Conservation (phyloP, 2,113 vertebrate species). For the Phalacrocorax aristotelis region DNA sequence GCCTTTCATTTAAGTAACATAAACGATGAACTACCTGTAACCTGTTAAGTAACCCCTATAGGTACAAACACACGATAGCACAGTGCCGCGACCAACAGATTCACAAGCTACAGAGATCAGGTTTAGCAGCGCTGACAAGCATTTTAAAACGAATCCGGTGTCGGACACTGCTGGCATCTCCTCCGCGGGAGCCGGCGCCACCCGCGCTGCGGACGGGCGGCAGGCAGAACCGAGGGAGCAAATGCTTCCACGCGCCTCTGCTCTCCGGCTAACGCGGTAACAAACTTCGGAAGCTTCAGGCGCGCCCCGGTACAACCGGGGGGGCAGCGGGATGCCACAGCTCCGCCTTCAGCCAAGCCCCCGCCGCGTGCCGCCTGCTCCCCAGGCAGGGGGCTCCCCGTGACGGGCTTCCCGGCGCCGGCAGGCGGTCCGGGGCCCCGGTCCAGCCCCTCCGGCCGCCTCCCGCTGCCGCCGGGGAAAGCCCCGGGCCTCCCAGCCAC, state of each 20-base stretch:
- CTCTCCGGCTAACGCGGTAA: background rate
- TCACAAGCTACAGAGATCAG: fast-evolving
- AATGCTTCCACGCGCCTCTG: background rate
- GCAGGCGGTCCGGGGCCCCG: background rate
- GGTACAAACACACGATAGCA: background rate
- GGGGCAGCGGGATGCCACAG: background rate
- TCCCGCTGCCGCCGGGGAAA: too few relatives aligned
- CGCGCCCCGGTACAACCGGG: background rate
- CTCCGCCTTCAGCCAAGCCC: background rate
- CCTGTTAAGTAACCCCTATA: background rate
- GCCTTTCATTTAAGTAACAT: too few relatives aligned
- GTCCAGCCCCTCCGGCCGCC: too few relatives aligned
- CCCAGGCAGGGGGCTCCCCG: background rate
- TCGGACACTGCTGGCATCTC: background rate
- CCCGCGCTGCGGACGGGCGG: background rate
- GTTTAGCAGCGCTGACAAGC: too few relatives aligned
- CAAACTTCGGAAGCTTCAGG: background rate
- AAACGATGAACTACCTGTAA: background rate
- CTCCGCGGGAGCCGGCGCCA: background rate
- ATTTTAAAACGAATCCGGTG: background rate
- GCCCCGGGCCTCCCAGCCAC: too few relatives aligned
- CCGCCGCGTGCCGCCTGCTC: background rate
- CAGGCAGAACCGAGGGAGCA: background rate
- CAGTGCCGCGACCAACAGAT: background rate
- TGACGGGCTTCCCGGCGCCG: background rate